Base-by-base conservation (phyloP, 2,888 invertebrate genomes). In the Plebejus anna region DNA sequence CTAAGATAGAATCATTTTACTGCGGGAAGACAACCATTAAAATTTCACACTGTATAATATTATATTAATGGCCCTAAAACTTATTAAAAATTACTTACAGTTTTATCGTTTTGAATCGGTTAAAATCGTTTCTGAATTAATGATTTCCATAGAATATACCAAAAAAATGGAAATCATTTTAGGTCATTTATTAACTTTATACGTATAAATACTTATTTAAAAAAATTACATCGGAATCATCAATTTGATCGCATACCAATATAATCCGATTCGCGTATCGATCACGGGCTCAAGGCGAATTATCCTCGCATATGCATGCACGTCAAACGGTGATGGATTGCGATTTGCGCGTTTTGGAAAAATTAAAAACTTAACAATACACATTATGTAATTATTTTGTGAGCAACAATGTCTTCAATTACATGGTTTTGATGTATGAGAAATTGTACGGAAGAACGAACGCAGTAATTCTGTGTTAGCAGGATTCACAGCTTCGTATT, bases 291-390 rank as follows among this genome's bases (percentile, higher is more conserved):
- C 32, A 73, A 73, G 13, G 28, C 22, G 13, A 28, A 32, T 73
- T 85, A 83, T 83, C 82, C 81, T 80, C 80, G 81, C 81, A 82
- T 80, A 83, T 16, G 47, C 47, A 47, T 81, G 81, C 83, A 81
- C 81, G 82, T 81, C 73, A 85, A 81, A 83, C 79, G 77, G 84
- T 87, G 86, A 88, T 88, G 81, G 84, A 88, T 86, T 81, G 80
- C 80, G 81, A 83, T 80, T 83, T 80, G 80, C 80, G 81, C 83
- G 81, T 83, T 80, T 79, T 78, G 78, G 80, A 84, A 83, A 83
- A 82, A 83, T 82, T 83, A 83, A 84, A 81, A 79, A 66, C 75
- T 76, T 78, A 78, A 78, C 78, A 80, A 80, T 78, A 75, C 78
- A 76, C 70, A 66, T 36, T 66, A 77, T 76, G 79, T 79, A 81